A percentile compares a stretch with the other conserved stretches of the same genome.
Conservation (phyloP, 2,113 vertebrate species). For the Aythya baeri region DNA sequence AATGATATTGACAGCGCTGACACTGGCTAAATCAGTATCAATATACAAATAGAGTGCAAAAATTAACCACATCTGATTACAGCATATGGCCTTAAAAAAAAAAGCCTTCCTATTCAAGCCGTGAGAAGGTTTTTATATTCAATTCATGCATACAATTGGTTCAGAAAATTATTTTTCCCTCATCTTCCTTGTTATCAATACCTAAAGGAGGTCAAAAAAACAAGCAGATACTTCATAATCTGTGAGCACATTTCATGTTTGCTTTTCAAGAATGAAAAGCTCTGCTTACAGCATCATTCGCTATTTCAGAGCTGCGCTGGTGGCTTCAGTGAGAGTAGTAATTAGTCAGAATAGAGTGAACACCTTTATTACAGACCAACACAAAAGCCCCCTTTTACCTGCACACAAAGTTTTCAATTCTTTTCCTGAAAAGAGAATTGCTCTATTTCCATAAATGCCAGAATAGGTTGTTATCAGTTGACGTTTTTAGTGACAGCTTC, state of each 20-base stretch:
- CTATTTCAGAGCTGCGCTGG: background rate
- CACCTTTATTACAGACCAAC: background rate
- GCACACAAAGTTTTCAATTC: background rate
- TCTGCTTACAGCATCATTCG: background rate
- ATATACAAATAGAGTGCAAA: conserved; percentile 49
- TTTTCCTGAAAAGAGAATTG: background rate
- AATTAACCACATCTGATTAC: conserved; percentile 66
- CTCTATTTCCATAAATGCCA: background rate
- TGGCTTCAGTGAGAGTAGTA: background rate
- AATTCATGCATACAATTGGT: background rate
- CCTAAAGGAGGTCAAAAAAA: conserved; percentile 7
- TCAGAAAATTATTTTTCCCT: background rate
- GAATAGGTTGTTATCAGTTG: background rate
- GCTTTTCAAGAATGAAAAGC: background rate
- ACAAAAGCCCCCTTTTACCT: background rate
- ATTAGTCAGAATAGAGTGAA: background rate
- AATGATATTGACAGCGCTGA: conserved; percentile 72
- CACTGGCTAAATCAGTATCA: conserved; percentile 66
- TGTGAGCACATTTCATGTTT: accelerated
- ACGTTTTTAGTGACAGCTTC: conserved; percentile 20
- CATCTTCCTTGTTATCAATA: background rate
- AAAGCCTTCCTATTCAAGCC: background rate
- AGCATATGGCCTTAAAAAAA: conserved; percentile 11
- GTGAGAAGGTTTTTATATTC: background rate
- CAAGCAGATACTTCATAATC: background rate